Evolutionary conservation across 2,797 vertebrate genomes (phyloP), one percentile per base, ranked within the genome.

Genomic region (Gila robusta): DNA sequence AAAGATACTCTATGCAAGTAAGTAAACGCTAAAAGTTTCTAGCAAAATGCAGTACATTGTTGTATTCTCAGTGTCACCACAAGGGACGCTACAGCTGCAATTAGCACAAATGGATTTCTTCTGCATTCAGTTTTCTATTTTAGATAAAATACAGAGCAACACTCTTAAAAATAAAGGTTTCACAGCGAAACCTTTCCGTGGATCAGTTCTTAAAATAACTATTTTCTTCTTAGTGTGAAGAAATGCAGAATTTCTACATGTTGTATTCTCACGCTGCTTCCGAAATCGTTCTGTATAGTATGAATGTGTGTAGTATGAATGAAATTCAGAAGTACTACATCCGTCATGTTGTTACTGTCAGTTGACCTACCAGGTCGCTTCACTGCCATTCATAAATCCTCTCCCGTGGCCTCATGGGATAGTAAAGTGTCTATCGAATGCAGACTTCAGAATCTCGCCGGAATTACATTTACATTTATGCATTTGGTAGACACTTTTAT

Each of bases 1-100:
- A 83, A 83, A 62, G 54, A 82, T 82, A 71, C 49, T 19, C 49
- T 67, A 35, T 49, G 64, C 52, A 78, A 78, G 74, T 14, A 32
- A 17, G 16, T 66, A 17, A 64, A 79, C n/a, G 16, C 39, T 28
- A 47, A 28, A 32, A 11, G 19, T 32, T 67, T 66, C 10, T 23
- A 66, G 39, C 26, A 44, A 35, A 52, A 74, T 39, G 67, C 67
- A 23, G 47, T 7, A 49, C 47, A 52, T 32, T 23, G 49, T 35
- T 56, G 28, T 56, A n/a, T 56, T 77, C 28, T 56, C 32, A 37
- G 19, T 37, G 49, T 56, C 6, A 2, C 73, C 49, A 56, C 73
- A n/a, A 35, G 11, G 73, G 73, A 32, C 28, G 6, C 11, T 49
- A 49, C 5, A 74, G 49, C 23, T 26, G 17, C 16, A 7, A 52